Base-by-base conservation (phyloP, 2,888 invertebrate genomes). In the Pollenia griseotomentosa region DNA sequence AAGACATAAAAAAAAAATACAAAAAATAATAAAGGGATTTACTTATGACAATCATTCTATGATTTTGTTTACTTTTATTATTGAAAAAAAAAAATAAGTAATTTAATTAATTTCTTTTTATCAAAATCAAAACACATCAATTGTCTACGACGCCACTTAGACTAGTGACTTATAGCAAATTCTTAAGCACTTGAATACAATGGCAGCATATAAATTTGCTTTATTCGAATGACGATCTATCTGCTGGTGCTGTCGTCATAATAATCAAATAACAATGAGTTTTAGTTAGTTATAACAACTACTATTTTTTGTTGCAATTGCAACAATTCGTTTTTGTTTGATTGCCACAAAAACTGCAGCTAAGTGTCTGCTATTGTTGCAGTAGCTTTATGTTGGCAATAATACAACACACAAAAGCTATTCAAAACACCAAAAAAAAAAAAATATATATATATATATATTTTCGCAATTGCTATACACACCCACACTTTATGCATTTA, bases 141-240 rank as follows among this genome's bases (percentile, higher is more conserved):
- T 80, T 61, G 71, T 79, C 19, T 53, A 11, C 23, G 86, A 77
- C 86, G 86, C 86, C 86, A 71, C n/a, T 59, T 40, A 81, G 83
- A 77, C 86, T 77, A 61, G 53, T 53, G 57, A 46, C 53, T 80
- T 80, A 16, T 68, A 79, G 42, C 74, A 74, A 78, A 75, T 71
- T 77, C 57, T 23, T 63, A 78, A 78, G 57, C 61, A 75, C 53
- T 53, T 44, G n/a, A 80, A n/a, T 48, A 66, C 42, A 66, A 61
- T 66, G 73, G 68, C 71, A 82, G 77, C 65, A 78, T 48, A 66
- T 55, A 55, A 66, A 78, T 57, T 44, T 10, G n/a, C 5, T 42
- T 33, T 61, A 74, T 40, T 73, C 44, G 51, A 33, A 33, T 33
- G 33, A 33, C 33, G 6, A 33, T 33, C 33, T 33, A 33, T 51